phyloP scores from a whole-genome alignment of 2,113 vertebrate genomes.

The Eulemur macaco region DNA sequence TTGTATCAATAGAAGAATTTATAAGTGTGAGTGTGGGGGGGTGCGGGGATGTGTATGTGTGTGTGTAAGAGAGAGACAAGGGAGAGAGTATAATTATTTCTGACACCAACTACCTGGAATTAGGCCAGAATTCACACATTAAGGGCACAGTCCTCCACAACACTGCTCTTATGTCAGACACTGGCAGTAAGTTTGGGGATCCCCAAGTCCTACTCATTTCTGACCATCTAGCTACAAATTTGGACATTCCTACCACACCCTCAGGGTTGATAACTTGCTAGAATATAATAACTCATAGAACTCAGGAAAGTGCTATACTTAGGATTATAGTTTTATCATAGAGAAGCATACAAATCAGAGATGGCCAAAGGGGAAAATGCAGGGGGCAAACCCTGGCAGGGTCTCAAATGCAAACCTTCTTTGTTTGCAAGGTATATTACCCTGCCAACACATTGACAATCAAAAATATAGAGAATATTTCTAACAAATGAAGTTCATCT shows the following conservation, averaged over 20 bases:
- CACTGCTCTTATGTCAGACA: neutral
- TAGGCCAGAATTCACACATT: no score
- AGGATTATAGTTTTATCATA: neutral
- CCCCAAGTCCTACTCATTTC: neutral
- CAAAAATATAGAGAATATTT: neutral
- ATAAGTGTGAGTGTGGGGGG: no score
- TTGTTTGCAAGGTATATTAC: neutral
- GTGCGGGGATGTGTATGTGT: no score
- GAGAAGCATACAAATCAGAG: no score
- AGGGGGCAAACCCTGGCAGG: neutral
- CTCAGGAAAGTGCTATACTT: no score
- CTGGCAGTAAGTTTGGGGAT: neutral
- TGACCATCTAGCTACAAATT: neutral
- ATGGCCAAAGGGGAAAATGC: neutral
- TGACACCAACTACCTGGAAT: no score
- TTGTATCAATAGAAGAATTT: no score
- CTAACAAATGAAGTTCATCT: neutral
- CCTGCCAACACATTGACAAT: neutral
- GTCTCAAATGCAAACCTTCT: neutral
- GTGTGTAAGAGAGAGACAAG: no score
- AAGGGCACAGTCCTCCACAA: no score
- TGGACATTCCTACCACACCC: neutral
- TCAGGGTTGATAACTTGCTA: no score
- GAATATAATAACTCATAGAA: no score
- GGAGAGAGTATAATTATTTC: no score